Evolutionary conservation across 2,113 vertebrate genomes (phyloP).

Genomic region (Noctilio leporinus): DNA sequence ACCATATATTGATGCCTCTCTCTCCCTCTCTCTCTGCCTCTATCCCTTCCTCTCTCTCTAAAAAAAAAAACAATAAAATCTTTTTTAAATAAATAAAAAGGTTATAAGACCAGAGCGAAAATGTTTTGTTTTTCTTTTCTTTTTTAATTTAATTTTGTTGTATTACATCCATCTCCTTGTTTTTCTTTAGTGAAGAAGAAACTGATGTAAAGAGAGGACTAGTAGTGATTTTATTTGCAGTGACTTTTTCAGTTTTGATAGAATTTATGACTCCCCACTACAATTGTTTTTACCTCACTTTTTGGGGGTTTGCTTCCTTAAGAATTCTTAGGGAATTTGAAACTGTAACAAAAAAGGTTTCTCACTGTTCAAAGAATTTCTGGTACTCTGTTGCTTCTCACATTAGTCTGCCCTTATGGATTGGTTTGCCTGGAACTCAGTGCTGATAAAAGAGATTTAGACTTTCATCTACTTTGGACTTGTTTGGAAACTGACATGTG

Average conservation of each 20-base stretch:
- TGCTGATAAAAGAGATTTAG: background rate
- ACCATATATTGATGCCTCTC: too few relatives aligned
- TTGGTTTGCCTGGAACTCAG: background rate
- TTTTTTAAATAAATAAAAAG: background rate
- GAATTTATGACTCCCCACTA: background rate
- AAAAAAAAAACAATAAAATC: too few relatives aligned
- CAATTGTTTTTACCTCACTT: background rate
- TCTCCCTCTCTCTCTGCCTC: too few relatives aligned
- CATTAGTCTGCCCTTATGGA: background rate
- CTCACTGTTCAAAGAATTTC: background rate
- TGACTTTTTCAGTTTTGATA: background rate
- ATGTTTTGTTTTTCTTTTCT: background rate
- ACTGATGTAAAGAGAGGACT: background rate
- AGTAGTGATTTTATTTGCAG: background rate
- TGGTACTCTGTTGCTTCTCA: background rate
- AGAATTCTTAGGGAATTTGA: slow-evolving; percentile 17
- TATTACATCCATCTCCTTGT: too few relatives aligned
- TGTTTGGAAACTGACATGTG: background rate
- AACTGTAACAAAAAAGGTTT: background rate
- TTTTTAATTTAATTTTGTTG: too few relatives aligned
- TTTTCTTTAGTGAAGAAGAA: background rate
- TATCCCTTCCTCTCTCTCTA: too few relatives aligned
- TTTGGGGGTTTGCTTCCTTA: background rate
- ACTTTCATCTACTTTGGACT: background rate
- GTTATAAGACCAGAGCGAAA: background rate